Conservation (phyloP, 2,888 invertebrate species). For the Sicus ferrugineus region DNA sequence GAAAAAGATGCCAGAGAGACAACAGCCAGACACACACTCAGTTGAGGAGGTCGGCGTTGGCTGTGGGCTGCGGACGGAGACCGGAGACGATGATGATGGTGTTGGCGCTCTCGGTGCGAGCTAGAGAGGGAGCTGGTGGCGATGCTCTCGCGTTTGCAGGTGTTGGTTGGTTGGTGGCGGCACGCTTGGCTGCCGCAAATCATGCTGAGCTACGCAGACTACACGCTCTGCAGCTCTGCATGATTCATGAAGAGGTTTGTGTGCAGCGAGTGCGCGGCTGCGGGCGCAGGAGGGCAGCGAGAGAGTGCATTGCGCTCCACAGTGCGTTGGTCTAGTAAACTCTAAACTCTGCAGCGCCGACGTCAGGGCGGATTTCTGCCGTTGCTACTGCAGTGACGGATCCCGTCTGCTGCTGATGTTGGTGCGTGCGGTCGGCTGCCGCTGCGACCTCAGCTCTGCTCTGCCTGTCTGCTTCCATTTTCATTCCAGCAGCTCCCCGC, state of each 20-base stretch:
- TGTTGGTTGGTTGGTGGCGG: too few relatives aligned
- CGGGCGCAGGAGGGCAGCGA: neutral
- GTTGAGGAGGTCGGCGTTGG: too few relatives aligned
- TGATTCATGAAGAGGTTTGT: constrained; percentile 19
- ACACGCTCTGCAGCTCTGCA: constrained; percentile 13
- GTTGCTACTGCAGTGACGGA: constrained; percentile 34
- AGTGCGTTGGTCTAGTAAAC: constrained; percentile 60
- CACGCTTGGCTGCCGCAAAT: neutral
- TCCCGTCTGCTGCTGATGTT: neutral
- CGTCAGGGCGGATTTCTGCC: constrained; percentile 21
- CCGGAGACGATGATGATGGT: neutral
- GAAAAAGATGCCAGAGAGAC: constrained; percentile 23
- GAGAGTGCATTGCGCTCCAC: constrained; percentile 5
- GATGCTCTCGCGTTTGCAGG: too few relatives aligned
- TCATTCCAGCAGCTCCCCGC: too few relatives aligned
- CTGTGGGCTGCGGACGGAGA: neutral
- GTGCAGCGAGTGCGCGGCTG: neutral
- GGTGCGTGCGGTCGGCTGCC: neutral
- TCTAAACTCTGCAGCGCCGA: constrained; percentile 35
- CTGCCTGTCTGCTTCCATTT: neutral
- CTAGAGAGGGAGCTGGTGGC: too few relatives aligned
- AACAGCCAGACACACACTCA: constrained; percentile 27
- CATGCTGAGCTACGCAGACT: constrained; percentile 41
- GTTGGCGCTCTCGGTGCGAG: neutral
- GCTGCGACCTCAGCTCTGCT: neutral